A percentile compares a stretch with the other conserved stretches of the same genome.
These are phyloP conservation scores for Drosophila erecta DNA, from an alignment of 1,140 invertebrate species.

Conservation along the genomic window DNA sequence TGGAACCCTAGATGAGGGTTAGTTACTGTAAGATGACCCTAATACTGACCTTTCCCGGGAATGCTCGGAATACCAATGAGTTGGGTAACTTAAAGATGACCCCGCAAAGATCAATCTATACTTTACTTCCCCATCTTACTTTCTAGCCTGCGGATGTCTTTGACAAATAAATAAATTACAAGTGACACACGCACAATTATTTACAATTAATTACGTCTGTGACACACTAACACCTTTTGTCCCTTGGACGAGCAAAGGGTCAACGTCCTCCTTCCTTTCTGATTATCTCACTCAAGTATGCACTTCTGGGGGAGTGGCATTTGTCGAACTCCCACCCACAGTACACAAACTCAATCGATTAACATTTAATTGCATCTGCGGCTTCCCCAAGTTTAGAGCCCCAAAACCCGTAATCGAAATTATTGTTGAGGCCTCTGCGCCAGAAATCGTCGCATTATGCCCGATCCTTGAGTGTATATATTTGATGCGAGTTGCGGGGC, in stretches of 20 bases:
- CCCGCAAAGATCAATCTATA: slow-evolving; percentile 7
- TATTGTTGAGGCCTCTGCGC: slow-evolving; percentile 59
- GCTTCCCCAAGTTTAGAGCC: slow-evolving; percentile 38
- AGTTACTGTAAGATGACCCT: slow-evolving; percentile 18
- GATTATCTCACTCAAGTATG: slow-evolving; percentile 40
- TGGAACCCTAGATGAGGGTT: slow-evolving; percentile 17
- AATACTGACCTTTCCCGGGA: slow-evolving; percentile 6
- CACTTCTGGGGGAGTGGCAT: slow-evolving; percentile 39
- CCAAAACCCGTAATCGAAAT: slow-evolving; percentile 67
- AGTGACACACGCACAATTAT: slow-evolving; percentile 73
- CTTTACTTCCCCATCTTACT: slow-evolving; percentile 1
- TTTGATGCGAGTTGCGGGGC: neutral
- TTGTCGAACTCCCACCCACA: slow-evolving; percentile 9
- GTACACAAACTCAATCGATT: slow-evolving; percentile 72
- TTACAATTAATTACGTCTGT: slow-evolving; percentile 73
- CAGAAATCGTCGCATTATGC: slow-evolving; percentile 25
- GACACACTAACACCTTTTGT: slow-evolving; percentile 33
- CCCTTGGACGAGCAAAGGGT: slow-evolving; percentile 23
- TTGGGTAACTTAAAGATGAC: slow-evolving; percentile 2
- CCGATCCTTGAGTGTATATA: slow-evolving; percentile 1
- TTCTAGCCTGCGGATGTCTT: slow-evolving; percentile 21
- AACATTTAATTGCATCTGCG: slow-evolving; percentile 75
- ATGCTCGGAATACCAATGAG: slow-evolving; percentile 21
- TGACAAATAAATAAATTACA: slow-evolving; percentile 71
- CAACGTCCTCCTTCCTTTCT: slow-evolving; percentile 9